Base-by-base conservation (phyloP, 92 coral and sea anemone species). In the Actinernus sp. region DNA sequence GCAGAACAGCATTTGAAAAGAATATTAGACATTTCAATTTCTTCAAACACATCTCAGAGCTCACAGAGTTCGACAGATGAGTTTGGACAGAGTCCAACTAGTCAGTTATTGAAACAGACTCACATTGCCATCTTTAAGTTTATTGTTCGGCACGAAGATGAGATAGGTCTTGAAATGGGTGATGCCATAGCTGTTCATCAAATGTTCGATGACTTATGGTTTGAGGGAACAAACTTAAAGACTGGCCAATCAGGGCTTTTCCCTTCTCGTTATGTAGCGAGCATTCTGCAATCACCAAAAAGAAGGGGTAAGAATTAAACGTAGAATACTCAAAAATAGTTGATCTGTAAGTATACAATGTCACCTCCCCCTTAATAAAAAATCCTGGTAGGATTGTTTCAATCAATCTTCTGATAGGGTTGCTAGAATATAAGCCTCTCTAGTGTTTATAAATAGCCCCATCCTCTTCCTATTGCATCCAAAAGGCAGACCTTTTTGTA, bases 91-190 rank as follows among this genome's bases (percentile, higher is more conserved):
- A 45, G 52, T 23, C 52, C 52, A 57, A 70, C 45, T 7, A 57
- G 37, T 44, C 52, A 50, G 53, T 40, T 56, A 20, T 11, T 75
- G 30, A 85, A 74, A 41, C 99, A 95, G 58, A 95, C 97, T 19
- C 99, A 95, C 50, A 78, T 95, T 47, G 99, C 92, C 9, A 74
- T 83, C 24, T 87, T 87, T 66, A 95, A 87, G 65, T 95, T 95
- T 63, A 83, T 74, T 5, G 84, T 93, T 1, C 85, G 97, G 30
- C 99, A 95, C 65, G 77, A 72, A 9, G 97, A 91, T 49, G 99
- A 95, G 66, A 62, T 87, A 7, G 57, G 63, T 23, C 71, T 95
- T 28, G 89, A 91, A 3, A 59, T 76, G 10, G 99, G 99, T 5
- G 99, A 95, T 77, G 86, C 99, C 11, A 68, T 95, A 30, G 72